These are phyloP conservation scores for Cydia amplana DNA, from an alignment of 1,140 invertebrate genomes.

Conservation along the genomic window DNA sequence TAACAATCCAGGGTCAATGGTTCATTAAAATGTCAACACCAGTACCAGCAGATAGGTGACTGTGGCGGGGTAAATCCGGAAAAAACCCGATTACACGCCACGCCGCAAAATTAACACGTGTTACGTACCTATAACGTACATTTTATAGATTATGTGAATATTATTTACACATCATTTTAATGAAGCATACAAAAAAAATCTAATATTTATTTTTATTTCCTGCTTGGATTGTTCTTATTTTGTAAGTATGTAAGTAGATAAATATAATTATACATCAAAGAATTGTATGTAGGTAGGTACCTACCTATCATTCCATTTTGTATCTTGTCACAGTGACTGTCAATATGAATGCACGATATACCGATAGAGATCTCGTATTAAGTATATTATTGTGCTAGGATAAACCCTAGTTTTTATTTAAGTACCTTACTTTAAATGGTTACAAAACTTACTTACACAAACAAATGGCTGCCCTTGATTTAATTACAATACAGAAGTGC, in stretches of 20 bases:
- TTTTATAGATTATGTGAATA: neutral
- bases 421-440: neutral
- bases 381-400: too few relatives aligned
- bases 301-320: too few relatives aligned
- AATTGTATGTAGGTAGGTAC: too few relatives aligned
- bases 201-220: too few relatives aligned
- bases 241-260: too few relatives aligned
- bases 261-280: too few relatives aligned
- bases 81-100: slow-evolving; percentile 4
- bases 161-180: neutral
- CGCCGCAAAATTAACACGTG: slow-evolving; percentile 3
- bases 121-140: neutral
- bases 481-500: neutral
- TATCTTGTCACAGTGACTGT: too few relatives aligned
- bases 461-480: neutral
- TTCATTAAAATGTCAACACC: slow-evolving; percentile 17
- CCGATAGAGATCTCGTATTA: too few relatives aligned
- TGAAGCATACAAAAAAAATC: too few relatives aligned
- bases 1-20: slow-evolving; percentile 16
- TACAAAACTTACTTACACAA: neutral
- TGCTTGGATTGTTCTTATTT: too few relatives aligned
- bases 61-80: neutral
- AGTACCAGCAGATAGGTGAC: neutral
- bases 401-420: neutral
- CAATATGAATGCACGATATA: too few relatives aligned